Conservation (phyloP, 2,113 vertebrate species). For the Hyla sarda region DNA sequence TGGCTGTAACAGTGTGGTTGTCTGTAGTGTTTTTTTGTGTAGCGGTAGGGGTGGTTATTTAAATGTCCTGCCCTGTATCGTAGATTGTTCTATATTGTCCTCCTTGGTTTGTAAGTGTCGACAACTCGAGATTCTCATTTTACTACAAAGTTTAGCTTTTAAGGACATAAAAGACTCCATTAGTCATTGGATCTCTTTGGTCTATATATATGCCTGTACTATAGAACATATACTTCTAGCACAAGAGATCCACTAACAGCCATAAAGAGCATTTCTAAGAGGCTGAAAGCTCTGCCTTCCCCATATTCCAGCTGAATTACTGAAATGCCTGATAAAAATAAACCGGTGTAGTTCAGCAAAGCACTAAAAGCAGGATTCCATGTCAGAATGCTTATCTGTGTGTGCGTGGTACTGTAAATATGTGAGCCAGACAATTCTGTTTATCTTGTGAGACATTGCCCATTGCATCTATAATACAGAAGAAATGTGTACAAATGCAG, state of each 20-base stretch:
- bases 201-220: constrained; percentile 23
- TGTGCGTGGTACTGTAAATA: background rate
- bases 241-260: constrained; percentile 8
- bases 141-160: constrained; percentile 25
- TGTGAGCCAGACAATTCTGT: background rate
- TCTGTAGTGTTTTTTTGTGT: background rate
- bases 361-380: background rate
- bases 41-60: background rate
- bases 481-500: background rate
- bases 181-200: constrained; percentile 32
- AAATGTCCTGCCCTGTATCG: background rate
- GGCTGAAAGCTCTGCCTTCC: constrained; percentile 3
- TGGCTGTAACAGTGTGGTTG: no score
- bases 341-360: background rate
- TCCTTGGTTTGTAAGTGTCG: background rate
- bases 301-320: constrained; percentile 21
- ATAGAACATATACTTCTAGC: constrained; percentile 17
- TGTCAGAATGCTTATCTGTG: background rate
- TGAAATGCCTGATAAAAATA: constrained; percentile 26
- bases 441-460: background rate
- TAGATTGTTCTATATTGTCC: background rate
- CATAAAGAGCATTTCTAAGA: constrained; percentile 38
- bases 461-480: background rate
- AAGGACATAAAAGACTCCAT: constrained; percentile 37
- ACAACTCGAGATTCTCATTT: constrained; percentile 7